A percentile compares a stretch with the other conserved stretches of the same genome.
These are phyloP conservation scores for Aptenodytes patagonicus DNA, from an alignment of 2,113 vertebrate genomes.

Conservation along the genomic window DNA sequence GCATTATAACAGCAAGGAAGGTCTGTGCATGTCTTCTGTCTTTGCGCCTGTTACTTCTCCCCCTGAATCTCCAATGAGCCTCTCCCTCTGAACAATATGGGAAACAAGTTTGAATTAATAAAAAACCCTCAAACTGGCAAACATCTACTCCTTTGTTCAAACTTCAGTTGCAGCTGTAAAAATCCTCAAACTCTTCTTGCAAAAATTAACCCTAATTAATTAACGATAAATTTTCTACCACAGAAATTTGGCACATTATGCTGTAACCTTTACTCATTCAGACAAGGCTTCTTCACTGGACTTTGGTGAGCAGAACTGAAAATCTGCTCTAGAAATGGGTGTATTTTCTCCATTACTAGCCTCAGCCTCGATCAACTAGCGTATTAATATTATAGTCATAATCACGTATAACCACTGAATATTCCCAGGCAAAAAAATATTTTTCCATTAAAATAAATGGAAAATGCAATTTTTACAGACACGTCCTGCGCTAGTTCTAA, in stretches of 20 bases:
- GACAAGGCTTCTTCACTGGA: background rate
- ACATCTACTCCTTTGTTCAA: background rate
- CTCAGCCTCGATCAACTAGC: background rate
- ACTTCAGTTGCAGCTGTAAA: background rate
- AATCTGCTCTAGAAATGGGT: background rate
- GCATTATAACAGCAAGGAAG: background rate
- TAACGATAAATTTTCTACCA: background rate
- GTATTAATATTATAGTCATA: background rate
- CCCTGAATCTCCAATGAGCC: background rate
- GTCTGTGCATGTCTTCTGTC: background rate
- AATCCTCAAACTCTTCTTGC: background rate
- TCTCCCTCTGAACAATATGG: background rate
- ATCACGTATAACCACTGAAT: background rate
- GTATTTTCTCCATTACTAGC: background rate
- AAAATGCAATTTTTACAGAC: background rate
- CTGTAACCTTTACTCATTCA: background rate
- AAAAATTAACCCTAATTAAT: background rate
- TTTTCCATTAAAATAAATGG: background rate
- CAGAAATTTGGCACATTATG: background rate
- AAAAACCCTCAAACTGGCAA: background rate
- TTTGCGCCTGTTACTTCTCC: background rate
- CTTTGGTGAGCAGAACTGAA: background rate
- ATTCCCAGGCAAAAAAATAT: background rate
- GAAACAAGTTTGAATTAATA: background rate
- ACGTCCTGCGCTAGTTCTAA: background rate